phyloP scores from a whole-genome alignment of 2,888 invertebrate genomes.

The Phania funesta region DNA sequence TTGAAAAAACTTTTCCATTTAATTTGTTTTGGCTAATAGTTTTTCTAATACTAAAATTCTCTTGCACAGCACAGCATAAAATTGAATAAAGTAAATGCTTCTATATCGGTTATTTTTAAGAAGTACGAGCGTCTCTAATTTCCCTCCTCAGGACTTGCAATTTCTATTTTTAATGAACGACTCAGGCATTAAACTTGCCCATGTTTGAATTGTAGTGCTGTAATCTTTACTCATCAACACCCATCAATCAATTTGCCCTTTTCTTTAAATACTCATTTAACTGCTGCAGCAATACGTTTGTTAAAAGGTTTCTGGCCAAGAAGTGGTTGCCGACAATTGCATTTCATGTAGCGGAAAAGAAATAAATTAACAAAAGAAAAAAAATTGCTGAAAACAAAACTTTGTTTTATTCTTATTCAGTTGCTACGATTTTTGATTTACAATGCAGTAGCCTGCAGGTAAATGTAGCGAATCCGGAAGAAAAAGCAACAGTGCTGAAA shows the following conservation, averaged over 20 bases:
- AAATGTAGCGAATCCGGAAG: too few species aligned
- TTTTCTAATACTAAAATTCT: conserved; percentile 45
- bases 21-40: conserved; percentile 39
- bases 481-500: too few species aligned
- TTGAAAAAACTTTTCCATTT: conserved; percentile 48
- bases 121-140: conserved; percentile 3
- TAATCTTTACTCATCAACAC: not conserved
- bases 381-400: too few species aligned
- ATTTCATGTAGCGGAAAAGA: too few species aligned
- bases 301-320: conserved; percentile 33
- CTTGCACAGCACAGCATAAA: conserved; percentile 6
- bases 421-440: too few species aligned
- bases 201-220: conserved; percentile 1
- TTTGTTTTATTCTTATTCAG: too few species aligned
- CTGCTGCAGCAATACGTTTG: not conserved
- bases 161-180: not conserved
- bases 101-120: not conserved
- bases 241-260: not conserved
- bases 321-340: conserved; percentile 19
- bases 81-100: conserved; percentile 14
- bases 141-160: not conserved
- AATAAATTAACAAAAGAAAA: too few species aligned
- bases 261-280: not conserved
- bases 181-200: not conserved
- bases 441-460: too few species aligned